Conservation (phyloP, 2,113 vertebrate genomes). For the Poeciliopsis turrubarensis region DNA sequence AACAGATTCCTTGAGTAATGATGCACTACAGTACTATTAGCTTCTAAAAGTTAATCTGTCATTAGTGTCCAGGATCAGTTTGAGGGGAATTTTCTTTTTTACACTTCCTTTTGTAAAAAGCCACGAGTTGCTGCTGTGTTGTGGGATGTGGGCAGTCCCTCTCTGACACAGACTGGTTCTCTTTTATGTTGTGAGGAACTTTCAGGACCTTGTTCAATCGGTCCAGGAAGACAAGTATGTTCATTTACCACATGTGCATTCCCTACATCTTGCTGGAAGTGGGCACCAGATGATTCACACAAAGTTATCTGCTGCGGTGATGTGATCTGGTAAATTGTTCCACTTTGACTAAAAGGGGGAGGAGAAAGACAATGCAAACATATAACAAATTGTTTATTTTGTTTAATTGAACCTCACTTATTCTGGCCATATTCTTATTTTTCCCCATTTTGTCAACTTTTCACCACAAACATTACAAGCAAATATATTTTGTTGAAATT, state of each 20-base stretch:
- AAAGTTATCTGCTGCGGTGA: constrained; percentile 1
- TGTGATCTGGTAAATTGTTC: neutral
- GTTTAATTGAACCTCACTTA: neutral
- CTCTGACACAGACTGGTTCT: constrained; percentile 23
- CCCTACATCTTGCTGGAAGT: neutral
- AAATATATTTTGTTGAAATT: neutral
- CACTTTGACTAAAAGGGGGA: neutral
- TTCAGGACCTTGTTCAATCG: neutral
- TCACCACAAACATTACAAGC: neutral
- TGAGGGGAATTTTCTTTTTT: constrained; percentile 25
- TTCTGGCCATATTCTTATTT: neutral
- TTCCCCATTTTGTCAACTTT: neutral
- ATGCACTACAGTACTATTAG: constrained; percentile 9
- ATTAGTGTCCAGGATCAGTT: neutral
- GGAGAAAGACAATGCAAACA: neutral
- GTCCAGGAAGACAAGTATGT: constrained; percentile 2
- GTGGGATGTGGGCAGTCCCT: constrained; percentile 71
- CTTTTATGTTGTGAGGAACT: constrained; percentile 15
- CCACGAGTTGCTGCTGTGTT: constrained; percentile 1
- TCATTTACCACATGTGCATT: neutral
- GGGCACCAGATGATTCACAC: neutral
- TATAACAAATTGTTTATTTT: neutral
- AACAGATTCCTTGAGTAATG: neutral
- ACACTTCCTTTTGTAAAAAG: constrained; percentile 25
- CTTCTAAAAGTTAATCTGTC: neutral